These are phyloP conservation scores for Alloplasta piceator DNA, from an alignment of 2,888 invertebrate species.

Conservation along the genomic window DNA sequence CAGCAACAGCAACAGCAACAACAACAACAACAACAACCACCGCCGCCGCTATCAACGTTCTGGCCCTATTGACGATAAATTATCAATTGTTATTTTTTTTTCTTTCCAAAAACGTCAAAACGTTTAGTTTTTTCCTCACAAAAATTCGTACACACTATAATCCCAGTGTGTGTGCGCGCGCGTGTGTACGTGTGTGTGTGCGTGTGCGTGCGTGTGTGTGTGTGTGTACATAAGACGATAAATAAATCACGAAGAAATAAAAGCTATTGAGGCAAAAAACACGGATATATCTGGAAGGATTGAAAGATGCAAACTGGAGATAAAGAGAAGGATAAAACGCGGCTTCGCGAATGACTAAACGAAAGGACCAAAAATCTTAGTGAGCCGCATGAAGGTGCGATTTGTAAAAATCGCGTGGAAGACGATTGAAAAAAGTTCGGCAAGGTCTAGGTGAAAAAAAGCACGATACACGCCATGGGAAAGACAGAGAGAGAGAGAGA, in stretches of 20 bases:
- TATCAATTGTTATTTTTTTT: background rate
- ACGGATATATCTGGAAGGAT: constrained; percentile 5
- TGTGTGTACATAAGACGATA: constrained; percentile 1
- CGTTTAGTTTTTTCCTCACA: background rate
- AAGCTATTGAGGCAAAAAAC: background rate
- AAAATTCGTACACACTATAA: background rate
- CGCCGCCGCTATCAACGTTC: constrained; percentile 78
- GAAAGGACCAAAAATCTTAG: constrained; percentile 62
- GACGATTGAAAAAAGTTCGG: too few species aligned
- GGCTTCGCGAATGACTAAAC: constrained; percentile 36
- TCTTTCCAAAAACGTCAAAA: background rate
- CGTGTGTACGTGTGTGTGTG: background rate
- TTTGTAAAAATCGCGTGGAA: too few species aligned
- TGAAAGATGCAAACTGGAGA: background rate
- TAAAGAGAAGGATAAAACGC: constrained; percentile 9
- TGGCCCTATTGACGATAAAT: constrained; percentile 79
- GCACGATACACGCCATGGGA: background rate
- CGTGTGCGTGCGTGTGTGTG: background rate
- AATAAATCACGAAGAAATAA: background rate
- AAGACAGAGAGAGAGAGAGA: background rate
- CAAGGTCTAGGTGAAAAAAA: background rate
- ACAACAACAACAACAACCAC: constrained; percentile 78
- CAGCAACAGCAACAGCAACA: constrained; percentile 77
- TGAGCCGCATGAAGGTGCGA: constrained; percentile 10
- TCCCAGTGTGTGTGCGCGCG: background rate